Percentiles rank a stretch among this genome's conserved stretches.
These are phyloP conservation scores for Squalus acanthias DNA, from an alignment of 2,797 vertebrate genomes.

Conservation along the genomic window DNA sequence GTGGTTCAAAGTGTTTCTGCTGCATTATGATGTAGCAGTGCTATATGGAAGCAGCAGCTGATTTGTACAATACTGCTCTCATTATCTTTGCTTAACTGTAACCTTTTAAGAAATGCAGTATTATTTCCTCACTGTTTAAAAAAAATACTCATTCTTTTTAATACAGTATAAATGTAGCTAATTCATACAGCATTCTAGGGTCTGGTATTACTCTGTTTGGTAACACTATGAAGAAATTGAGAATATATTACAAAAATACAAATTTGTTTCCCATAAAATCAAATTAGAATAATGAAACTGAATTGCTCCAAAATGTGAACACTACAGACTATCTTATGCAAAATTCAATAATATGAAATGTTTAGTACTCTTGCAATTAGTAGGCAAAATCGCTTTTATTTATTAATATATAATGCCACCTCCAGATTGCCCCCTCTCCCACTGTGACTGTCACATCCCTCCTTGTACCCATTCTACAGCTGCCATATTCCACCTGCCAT, in stretches of 20 bases:
- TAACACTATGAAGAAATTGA: not conserved
- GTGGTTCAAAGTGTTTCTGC: not conserved
- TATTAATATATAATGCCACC: not conserved
- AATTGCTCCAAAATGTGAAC: not conserved
- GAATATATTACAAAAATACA: not conserved
- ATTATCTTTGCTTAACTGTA: not conserved
- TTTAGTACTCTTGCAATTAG: not conserved
- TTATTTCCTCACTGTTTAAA: not conserved
- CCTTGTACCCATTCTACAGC: constrained; percentile 24
- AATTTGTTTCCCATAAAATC: not conserved
- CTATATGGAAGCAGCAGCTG: not conserved
- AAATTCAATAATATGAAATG: not conserved
- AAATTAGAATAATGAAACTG: not conserved
- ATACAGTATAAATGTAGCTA: not conserved
- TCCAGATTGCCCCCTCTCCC: not conserved
- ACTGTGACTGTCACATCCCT: constrained; percentile 3
- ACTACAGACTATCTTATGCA: not conserved
- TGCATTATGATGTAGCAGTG: not conserved
- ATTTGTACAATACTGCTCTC: not conserved
- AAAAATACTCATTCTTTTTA: not conserved
- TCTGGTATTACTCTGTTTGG: not conserved
- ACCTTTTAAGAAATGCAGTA: not conserved
- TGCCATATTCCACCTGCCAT: constrained; percentile 28
- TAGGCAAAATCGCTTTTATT: not conserved
- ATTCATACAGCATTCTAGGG: not conserved